Evolutionary conservation across 2,797 vertebrate species (phyloP).

Genomic region (Sphenopsis melanotis): DNA sequence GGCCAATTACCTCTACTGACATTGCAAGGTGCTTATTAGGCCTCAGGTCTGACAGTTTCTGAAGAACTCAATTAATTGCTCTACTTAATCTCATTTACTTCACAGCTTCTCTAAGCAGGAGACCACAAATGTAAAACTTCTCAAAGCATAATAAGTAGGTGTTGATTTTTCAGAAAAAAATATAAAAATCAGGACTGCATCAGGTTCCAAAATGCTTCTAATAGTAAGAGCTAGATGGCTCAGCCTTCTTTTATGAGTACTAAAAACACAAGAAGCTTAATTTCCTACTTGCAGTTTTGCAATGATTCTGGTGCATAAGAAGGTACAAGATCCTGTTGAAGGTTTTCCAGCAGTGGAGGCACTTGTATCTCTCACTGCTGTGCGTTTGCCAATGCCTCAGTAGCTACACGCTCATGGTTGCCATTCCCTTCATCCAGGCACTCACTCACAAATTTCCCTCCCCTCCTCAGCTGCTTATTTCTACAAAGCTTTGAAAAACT

Average conservation of each 20-base stretch:
- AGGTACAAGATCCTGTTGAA: neutral
- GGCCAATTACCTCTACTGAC: neutral
- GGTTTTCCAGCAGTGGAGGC: neutral
- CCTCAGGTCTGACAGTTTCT: neutral
- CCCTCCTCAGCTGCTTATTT: neutral
- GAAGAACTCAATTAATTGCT: conserved; percentile 11
- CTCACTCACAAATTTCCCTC: neutral
- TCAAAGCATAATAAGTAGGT: neutral
- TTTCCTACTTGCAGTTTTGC: neutral
- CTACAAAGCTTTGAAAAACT: neutral
- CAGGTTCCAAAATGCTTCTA: neutral
- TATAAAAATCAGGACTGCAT: neutral
- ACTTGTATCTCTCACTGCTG: neutral
- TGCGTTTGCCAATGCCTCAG: neutral
- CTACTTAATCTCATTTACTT: conserved; percentile 19
- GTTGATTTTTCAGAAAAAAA: neutral
- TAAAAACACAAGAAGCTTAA: neutral
- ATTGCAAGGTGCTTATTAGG: neutral
- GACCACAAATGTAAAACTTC: neutral
- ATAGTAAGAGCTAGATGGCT: neutral
- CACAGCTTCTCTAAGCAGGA: conserved; percentile 1
- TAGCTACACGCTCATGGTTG: neutral
- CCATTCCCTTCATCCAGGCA: neutral
- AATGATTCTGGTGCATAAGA: neutral
- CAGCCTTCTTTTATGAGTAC: neutral